These are phyloP conservation scores for Daktulosphaira vitifoliae DNA, from an alignment of 1,140 invertebrate species.

Conservation along the genomic window DNA sequence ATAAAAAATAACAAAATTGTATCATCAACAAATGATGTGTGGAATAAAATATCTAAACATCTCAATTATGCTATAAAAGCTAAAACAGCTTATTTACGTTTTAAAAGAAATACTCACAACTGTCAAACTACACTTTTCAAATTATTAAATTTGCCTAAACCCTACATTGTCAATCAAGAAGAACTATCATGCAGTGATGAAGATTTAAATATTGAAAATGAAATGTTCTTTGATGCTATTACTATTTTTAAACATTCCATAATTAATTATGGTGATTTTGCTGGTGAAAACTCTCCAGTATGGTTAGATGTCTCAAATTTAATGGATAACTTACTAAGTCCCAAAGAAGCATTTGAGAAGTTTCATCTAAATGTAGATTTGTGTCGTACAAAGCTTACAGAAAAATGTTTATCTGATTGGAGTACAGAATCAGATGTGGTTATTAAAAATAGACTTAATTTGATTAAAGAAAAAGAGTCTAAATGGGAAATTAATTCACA, in stretches of 20 bases:
- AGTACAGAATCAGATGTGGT: neutral
- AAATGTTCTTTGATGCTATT: constrained; percentile 25
- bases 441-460: constrained; percentile 1
- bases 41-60: constrained; percentile 22
- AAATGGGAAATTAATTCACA: neutral
- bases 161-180: too few species aligned
- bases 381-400: constrained; percentile 6
- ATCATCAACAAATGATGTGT: neutral
- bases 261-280: constrained; percentile 20
- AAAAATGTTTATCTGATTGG: constrained; percentile 6
- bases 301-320: constrained; percentile 29
- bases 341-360: constrained; percentile 17
- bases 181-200: neutral
- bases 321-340: constrained; percentile 18
- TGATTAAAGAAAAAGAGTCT: constrained; percentile 2
- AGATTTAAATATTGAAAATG: constrained; percentile 9
- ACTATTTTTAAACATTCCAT: constrained; percentile 29
- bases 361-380: constrained; percentile 15
- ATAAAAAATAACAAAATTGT: constrained; percentile 10
- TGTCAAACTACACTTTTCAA: constrained; percentile 9
- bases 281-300: neutral
- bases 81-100: constrained; percentile 17
- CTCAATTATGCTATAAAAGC: constrained; percentile 24
- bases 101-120: constrained; percentile 23
- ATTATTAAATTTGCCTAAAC: neutral